A percentile compares a stretch with the other conserved stretches of the same genome.
Conservation (phyloP, 2,797 vertebrate genomes). For the Scolopax rusticola region DNA sequence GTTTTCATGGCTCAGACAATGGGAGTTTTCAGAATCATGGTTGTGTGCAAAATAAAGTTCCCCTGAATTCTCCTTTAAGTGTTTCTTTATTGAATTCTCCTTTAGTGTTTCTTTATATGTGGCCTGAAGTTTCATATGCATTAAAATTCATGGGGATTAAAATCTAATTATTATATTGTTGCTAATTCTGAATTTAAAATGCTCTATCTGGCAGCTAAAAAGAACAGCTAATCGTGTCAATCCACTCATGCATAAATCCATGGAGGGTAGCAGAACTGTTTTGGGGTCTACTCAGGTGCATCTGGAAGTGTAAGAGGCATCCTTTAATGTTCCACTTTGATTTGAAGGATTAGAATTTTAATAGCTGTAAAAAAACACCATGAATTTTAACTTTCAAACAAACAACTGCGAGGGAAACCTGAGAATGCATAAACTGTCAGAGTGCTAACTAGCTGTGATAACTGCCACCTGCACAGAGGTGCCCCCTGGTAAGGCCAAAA, state of each 20-base stretch:
- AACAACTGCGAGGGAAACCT: neutral
- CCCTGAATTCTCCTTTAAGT: neutral
- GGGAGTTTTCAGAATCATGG: neutral
- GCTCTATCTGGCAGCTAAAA: neutral
- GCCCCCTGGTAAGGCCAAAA: neutral
- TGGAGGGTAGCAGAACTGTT: neutral
- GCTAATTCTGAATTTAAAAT: conserved; percentile 5
- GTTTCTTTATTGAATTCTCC: neutral
- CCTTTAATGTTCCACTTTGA: neutral
- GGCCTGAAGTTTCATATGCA: neutral
- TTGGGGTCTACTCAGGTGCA: neutral
- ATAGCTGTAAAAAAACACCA: neutral
- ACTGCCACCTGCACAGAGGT: neutral
- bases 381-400: neutral
- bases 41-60: neutral
- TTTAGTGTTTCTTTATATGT: neutral
- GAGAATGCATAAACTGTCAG: neutral
- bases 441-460: neutral
- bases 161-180: conserved; percentile 8
- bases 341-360: neutral
- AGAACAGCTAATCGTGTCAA: neutral
- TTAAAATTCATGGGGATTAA: neutral
- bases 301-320: neutral
- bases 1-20: neutral
- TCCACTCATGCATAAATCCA: neutral